Evolutionary conservation across 2,888 invertebrate species (phyloP).

Genomic region (Chloromyia formosa): DNA sequence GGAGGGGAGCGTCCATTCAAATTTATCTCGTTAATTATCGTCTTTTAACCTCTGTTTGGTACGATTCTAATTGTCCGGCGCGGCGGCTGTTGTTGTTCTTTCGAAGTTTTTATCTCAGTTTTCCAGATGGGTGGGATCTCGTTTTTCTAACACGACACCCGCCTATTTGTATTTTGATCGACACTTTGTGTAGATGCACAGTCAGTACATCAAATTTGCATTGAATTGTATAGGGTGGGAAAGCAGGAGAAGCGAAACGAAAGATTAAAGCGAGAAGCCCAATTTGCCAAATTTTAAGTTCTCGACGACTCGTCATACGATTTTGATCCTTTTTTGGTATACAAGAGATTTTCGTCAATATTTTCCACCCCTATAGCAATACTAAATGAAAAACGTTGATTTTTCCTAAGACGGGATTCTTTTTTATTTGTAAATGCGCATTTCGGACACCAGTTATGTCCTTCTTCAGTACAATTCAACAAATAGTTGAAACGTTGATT

Average conservation of each 20-base stretch:
- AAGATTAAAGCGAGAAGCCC: no score
- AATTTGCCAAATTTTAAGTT: no score
- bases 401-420: no score
- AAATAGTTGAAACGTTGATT: no score
- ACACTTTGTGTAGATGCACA: background rate
- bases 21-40: conserved; percentile 30
- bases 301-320: no score
- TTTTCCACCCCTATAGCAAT: no score
- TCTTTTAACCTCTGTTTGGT: conserved; percentile 25
- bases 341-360: no score
- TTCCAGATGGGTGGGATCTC: conserved; percentile 31
- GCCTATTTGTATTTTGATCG: conserved; percentile 40
- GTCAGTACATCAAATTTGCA: conserved; percentile 23
- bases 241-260: background rate
- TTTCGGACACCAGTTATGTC: no score
- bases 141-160: conserved; percentile 1
- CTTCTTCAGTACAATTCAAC: no score
- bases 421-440: no score
- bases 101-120: conserved; percentile 11
- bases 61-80: conserved; percentile 37
- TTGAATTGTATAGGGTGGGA: background rate
- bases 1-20: conserved; percentile 20
- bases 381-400: no score
- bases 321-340: no score
- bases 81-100: conserved; percentile 5